Percentiles rank a stretch among this genome's conserved stretches.
Conservation (phyloP, 2,113 vertebrate genomes). For the Nycticebus coucang region DNA sequence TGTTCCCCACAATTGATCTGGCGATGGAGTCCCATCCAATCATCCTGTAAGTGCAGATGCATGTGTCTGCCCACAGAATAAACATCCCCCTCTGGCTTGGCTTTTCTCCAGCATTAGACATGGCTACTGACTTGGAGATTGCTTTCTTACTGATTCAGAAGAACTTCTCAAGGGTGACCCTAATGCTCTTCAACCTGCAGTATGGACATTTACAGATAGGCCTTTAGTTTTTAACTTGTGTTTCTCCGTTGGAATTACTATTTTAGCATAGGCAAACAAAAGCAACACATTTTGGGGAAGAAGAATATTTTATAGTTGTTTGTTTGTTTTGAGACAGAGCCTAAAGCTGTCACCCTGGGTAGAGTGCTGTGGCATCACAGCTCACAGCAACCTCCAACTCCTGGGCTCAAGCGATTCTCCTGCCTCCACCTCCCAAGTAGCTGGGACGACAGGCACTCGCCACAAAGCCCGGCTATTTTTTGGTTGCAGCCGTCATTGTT, state of each 20-base stretch:
- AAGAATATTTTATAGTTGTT: slow-evolving; percentile 5
- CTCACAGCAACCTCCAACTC: too few relatives aligned
- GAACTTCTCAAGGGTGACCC: neutral
- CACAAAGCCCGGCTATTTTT: too few relatives aligned
- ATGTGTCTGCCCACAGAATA: neutral
- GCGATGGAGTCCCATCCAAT: neutral
- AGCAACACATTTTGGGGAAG: neutral
- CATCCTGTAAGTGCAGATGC: neutral
- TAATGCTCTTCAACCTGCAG: neutral
- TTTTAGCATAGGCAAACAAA: neutral
- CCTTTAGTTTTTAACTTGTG: neutral
- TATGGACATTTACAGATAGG: neutral
- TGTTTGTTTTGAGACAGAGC: too few relatives aligned
- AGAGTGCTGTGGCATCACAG: too few relatives aligned
- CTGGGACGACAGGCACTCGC: too few relatives aligned
- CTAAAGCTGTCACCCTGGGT: too few relatives aligned
- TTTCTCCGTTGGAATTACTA: neutral
- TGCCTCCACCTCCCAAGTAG: too few relatives aligned
- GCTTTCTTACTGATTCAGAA: neutral
- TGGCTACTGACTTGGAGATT: neutral
- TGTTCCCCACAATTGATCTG: neutral
- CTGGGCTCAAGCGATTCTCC: too few relatives aligned
- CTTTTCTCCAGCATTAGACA: neutral
- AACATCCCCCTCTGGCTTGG: neutral
- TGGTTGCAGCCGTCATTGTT: too few relatives aligned